Percentiles rank a stretch among this genome's conserved stretches.
Evolutionary conservation across 53 echinoderm and acorn worm genomes (phyloP).

Genomic region (Pentamera pediparva): DNA sequence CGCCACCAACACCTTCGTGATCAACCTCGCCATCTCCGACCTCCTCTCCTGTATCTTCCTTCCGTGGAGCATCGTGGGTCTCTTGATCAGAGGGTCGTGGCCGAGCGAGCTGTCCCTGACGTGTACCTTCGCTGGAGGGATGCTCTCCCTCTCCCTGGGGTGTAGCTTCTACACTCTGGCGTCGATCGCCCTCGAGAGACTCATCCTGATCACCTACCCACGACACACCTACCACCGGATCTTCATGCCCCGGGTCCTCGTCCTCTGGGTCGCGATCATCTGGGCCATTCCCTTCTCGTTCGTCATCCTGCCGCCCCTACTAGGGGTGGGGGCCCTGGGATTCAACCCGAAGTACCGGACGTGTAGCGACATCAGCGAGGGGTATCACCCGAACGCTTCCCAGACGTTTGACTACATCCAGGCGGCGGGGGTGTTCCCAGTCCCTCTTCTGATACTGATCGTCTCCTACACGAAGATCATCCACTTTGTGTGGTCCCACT

Average conservation of each 20-base stretch:
- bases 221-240: conserved; percentile 5
- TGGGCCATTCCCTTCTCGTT: conserved; percentile 21
- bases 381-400: conserved; percentile 20
- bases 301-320: background rate
- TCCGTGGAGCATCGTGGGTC: background rate
- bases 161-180: conserved; percentile 15
- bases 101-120: background rate
- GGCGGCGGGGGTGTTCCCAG: conserved; percentile 36
- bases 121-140: conserved; percentile 11
- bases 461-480: conserved; percentile 46
- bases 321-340: conserved; percentile 21
- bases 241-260: background rate
- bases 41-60: conserved; percentile 6
- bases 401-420: conserved; percentile 39
- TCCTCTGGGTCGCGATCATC: background rate
- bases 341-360: conserved; percentile 27
- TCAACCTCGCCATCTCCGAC: conserved; percentile 25
- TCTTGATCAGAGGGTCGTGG: background rate
- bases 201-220: conserved; percentile 9
- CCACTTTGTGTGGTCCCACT: conserved; percentile 42
- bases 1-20: conserved; percentile 15
- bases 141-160: conserved; percentile 11
- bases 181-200: conserved; percentile 19
- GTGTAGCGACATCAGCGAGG: conserved; percentile 18
- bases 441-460: conserved; percentile 47